phyloP scores from a whole-genome alignment of 2,888 invertebrate species.

The Horisme vitalbata region DNA sequence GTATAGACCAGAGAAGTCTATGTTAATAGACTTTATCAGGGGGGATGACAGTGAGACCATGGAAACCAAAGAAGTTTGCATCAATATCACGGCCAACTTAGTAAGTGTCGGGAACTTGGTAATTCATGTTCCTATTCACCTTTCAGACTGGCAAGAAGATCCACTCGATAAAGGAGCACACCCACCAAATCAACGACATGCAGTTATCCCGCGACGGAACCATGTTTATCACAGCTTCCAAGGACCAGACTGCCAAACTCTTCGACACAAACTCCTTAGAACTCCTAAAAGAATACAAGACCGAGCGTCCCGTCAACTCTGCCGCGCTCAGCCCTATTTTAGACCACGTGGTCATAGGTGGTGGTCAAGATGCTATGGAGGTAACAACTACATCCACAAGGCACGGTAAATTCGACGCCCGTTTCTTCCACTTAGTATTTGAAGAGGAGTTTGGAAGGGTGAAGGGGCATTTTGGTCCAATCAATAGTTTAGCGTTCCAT shows the following conservation, averaged over 20 bases:
- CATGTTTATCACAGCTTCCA: conserved; percentile 98
- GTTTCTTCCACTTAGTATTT: conserved; percentile 97
- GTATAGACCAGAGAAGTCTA: too few relatives aligned
- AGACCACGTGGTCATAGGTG: conserved; percentile 98
- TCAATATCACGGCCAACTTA: too few relatives aligned
- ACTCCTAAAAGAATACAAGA: conserved; percentile 96
- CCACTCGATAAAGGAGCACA: conserved; percentile 91
- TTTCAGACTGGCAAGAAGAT: conserved; percentile 90
- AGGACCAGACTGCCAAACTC: conserved; percentile 97
- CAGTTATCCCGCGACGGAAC: conserved; percentile 96
- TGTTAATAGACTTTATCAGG: too few relatives aligned
- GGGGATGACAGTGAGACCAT: too few relatives aligned
- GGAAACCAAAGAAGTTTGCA: too few relatives aligned
- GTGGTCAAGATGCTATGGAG: conserved; percentile 99
- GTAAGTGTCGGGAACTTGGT: conserved; percentile 27
- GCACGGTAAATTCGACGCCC: conserved; percentile 98
- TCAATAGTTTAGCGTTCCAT: conserved; percentile 98
- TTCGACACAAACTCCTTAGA: conserved; percentile 95
- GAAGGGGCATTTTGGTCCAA: conserved; percentile 99
- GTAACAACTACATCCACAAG: conserved; percentile 97
- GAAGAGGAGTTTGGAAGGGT: conserved; percentile 98
- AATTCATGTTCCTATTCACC: background rate
- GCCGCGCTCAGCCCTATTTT: conserved; percentile 97
- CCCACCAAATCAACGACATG: conserved; percentile 96
- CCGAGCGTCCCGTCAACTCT: conserved; percentile 98